Conservation (phyloP, 2,113 vertebrate genomes). For the Antechinus flavipes region DNA sequence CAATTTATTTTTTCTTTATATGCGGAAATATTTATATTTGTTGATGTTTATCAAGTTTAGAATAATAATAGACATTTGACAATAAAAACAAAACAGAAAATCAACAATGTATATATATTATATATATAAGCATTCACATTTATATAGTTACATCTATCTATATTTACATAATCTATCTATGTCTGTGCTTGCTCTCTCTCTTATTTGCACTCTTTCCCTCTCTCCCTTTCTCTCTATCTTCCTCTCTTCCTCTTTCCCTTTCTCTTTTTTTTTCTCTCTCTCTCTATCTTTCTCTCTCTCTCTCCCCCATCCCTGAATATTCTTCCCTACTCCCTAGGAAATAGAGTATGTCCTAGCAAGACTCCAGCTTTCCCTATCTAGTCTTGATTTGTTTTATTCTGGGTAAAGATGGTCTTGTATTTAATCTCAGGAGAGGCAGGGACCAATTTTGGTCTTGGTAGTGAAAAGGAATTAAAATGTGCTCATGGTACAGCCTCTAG, state of each 20-base stretch:
- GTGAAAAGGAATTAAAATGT: slow-evolving; percentile 44
- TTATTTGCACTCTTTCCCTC: too few relatives aligned
- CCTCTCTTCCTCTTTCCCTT: too few relatives aligned
- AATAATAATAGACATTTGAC: neutral
- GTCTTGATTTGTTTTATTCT: slow-evolving; percentile 27
- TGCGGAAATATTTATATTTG: neutral
- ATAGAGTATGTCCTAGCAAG: neutral
- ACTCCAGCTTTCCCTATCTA: slow-evolving; percentile 33
- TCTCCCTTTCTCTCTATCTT: too few relatives aligned
- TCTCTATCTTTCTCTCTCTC: too few relatives aligned
- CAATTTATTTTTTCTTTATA: neutral
- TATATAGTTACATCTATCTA: too few relatives aligned
- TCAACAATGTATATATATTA: too few relatives aligned
- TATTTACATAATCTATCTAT: too few relatives aligned
- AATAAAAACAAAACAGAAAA: neutral
- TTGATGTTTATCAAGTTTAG: neutral
- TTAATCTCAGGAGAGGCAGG: slow-evolving; percentile 53
- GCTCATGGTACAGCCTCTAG: slow-evolving; percentile 9
- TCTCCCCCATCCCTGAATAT: neutral
- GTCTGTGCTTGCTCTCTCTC: too few relatives aligned
- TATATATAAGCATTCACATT: neutral
- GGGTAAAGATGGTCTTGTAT: slow-evolving; percentile 56
- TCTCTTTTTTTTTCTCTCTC: too few relatives aligned
- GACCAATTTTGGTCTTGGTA: slow-evolving; percentile 18
- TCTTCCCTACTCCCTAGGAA: neutral